Percentiles rank a stretch among this genome's conserved stretches.
Evolutionary conservation across 2,797 vertebrate species (phyloP).

Genomic region (Phrynocephalus forsythii): DNA sequence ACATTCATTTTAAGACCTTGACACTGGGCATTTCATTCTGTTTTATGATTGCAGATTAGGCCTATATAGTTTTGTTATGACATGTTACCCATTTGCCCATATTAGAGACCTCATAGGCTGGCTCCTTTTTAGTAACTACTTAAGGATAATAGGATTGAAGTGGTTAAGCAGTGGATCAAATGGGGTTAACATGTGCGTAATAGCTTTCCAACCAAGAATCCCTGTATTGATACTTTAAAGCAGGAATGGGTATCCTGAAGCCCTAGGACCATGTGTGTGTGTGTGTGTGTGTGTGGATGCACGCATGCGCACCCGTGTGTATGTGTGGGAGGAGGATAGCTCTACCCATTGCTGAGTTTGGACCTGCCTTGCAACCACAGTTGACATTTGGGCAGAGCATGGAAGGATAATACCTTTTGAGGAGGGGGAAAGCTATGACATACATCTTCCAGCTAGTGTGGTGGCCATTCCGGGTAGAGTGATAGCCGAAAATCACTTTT

Average conservation of each 20-base stretch:
- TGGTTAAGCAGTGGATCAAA: constrained; percentile 48
- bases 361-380: not conserved
- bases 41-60: constrained; percentile 25
- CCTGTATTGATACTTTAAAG: constrained; percentile 5
- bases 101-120: not conserved
- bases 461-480: too few relatives aligned
- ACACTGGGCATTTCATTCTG: constrained; percentile 28
- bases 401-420: too few relatives aligned
- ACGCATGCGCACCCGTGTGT: too few relatives aligned
- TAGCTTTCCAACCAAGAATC: constrained; percentile 25
- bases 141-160: constrained; percentile 56
- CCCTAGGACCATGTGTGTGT: not conserved
- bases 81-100: constrained; percentile 23
- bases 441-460: too few relatives aligned
- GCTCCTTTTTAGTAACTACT: constrained; percentile 50
- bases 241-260: not conserved
- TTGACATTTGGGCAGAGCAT: too few relatives aligned
- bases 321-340: too few relatives aligned
- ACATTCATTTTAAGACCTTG: not conserved
- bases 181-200: constrained; percentile 23
- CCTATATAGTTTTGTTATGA: not conserved
- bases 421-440: too few relatives aligned
- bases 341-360: not conserved
- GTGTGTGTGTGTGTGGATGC: too few relatives aligned
- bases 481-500: not conserved